A percentile compares a stretch with the other conserved stretches of the same genome.
phyloP scores from a whole-genome alignment of 2,797 vertebrate species.

The Amphiprion clarkii region DNA sequence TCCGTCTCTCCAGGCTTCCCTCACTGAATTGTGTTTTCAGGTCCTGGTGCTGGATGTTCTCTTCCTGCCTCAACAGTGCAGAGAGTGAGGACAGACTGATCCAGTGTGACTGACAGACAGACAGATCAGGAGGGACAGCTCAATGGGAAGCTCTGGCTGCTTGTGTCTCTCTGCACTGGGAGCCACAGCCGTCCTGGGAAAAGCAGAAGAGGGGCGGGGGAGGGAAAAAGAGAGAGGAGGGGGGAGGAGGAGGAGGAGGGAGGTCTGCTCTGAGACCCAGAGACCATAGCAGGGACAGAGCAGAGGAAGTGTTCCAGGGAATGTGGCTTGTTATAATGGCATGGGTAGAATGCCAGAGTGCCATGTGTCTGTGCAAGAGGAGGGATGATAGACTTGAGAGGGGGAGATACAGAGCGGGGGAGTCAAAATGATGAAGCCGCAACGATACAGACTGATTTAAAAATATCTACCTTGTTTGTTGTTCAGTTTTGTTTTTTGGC shows the following conservation, averaged over 20 bases:
- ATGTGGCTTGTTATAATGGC: slow-evolving; percentile 79
- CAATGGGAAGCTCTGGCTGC: slow-evolving; percentile 50
- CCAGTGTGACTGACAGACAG: slow-evolving; percentile 27
- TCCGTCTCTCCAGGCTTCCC: slow-evolving; percentile 69
- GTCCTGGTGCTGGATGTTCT: slow-evolving; percentile 74
- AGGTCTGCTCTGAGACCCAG: slow-evolving; percentile 72
- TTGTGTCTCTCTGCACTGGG: slow-evolving; percentile 61
- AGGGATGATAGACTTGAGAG: slow-evolving; percentile 60
- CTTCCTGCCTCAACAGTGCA: slow-evolving; percentile 32
- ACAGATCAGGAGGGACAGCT: slow-evolving; percentile 32
- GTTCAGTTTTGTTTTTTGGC: neutral
- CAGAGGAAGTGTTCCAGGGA: slow-evolving; percentile 86
- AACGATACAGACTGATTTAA: slow-evolving; percentile 12
- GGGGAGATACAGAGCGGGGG: slow-evolving; percentile 5
- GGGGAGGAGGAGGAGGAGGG: slow-evolving; percentile 38
- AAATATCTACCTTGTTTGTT: slow-evolving; percentile 3
- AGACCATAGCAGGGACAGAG: slow-evolving; percentile 59
- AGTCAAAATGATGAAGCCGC: neutral
- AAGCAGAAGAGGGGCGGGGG: slow-evolving; percentile 61
- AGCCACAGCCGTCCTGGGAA: slow-evolving; percentile 62
- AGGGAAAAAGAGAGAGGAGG: slow-evolving; percentile 49
- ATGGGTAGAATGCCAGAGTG: slow-evolving; percentile 80
- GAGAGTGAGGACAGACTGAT: slow-evolving; percentile 23
- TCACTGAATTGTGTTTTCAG: slow-evolving; percentile 68
- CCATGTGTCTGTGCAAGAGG: slow-evolving; percentile 72